Evolutionary conservation across 2,888 invertebrate genomes (phyloP).

Genomic region (Oscheius onirici): DNA sequence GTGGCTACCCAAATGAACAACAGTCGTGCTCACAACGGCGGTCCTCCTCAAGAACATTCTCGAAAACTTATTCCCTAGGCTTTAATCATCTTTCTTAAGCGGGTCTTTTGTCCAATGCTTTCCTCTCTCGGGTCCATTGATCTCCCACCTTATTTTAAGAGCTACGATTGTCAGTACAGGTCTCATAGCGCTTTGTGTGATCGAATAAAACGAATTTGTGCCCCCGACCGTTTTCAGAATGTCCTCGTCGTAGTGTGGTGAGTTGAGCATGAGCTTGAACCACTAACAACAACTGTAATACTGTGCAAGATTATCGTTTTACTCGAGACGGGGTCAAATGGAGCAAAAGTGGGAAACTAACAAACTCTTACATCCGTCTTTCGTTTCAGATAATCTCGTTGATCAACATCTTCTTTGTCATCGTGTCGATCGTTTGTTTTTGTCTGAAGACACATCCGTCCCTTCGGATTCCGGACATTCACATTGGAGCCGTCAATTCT

Average conservation of each 20-base stretch:
- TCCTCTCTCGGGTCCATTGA: background rate
- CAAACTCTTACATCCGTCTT: background rate
- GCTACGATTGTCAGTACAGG: conserved; percentile 15
- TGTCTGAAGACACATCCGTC: conserved; percentile 95
- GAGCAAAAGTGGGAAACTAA: background rate
- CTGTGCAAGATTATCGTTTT: background rate
- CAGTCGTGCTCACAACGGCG: conserved; percentile 47
- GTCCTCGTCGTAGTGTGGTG: conserved; percentile 7
- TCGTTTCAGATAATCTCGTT: conserved; percentile 86
- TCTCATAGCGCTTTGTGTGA: conserved; percentile 15
- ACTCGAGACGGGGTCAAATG: too few species aligned
- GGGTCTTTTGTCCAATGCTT: background rate
- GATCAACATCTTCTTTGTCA: conserved; percentile 92
- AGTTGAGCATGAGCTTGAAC: conserved; percentile 13
- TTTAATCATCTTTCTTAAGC: background rate
- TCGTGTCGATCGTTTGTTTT: conserved; percentile 91
- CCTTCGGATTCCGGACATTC: conserved; percentile 83
- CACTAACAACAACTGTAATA: conserved; percentile 7
- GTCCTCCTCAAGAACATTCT: conserved; percentile 41
- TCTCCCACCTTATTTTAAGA: background rate
- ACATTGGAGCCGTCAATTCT: conserved; percentile 19
- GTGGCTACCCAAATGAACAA: conserved; percentile 41
- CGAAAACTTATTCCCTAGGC: conserved; percentile 45
- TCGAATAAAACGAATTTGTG: conserved; percentile 11
- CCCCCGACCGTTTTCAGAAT: background rate